These are phyloP conservation scores for Scaptomyza hsui DNA, from an alignment of 1,140 invertebrate genomes.

Conservation along the genomic window DNA sequence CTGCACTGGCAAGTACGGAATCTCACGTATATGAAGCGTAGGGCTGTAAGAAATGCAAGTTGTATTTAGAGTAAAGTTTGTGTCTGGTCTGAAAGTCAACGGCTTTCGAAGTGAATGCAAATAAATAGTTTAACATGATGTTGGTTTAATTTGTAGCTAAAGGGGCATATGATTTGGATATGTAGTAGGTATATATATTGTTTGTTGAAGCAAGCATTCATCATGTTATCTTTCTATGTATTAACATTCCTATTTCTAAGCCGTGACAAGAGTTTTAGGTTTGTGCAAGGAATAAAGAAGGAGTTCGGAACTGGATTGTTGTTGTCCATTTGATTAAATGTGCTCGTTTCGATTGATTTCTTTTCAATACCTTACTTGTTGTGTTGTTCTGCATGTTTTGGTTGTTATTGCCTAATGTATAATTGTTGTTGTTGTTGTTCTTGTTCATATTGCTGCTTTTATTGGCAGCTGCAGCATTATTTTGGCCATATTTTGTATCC, in stretches of 20 bases:
- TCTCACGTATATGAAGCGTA: constrained; percentile 80
- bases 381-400: constrained; percentile 37
- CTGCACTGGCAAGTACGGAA: constrained; percentile 80
- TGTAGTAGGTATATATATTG: constrained; percentile 10
- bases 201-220: constrained; percentile 18
- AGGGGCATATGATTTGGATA: constrained; percentile 21
- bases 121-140: constrained; percentile 32
- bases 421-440: constrained; percentile 36
- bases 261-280: constrained; percentile 1
- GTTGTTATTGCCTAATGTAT: constrained; percentile 61
- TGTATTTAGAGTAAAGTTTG: constrained; percentile 62
- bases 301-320: constrained; percentile 31
- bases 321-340: constrained; percentile 16
- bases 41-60: constrained; percentile 80
- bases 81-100: constrained; percentile 4
- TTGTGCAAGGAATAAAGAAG: constrained; percentile 62
- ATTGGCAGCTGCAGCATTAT: constrained; percentile 18
- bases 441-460: constrained; percentile 3
- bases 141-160: constrained; percentile 15
- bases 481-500: constrained; percentile 40
- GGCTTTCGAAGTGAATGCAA: constrained; percentile 38
- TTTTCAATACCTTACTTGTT: constrained; percentile 78
- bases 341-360: constrained; percentile 20
- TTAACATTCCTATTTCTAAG: constrained; percentile 46
- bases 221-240: constrained; percentile 21